phyloP scores from a whole-genome alignment of 2,113 vertebrate genomes.

The Arizona elegans region DNA sequence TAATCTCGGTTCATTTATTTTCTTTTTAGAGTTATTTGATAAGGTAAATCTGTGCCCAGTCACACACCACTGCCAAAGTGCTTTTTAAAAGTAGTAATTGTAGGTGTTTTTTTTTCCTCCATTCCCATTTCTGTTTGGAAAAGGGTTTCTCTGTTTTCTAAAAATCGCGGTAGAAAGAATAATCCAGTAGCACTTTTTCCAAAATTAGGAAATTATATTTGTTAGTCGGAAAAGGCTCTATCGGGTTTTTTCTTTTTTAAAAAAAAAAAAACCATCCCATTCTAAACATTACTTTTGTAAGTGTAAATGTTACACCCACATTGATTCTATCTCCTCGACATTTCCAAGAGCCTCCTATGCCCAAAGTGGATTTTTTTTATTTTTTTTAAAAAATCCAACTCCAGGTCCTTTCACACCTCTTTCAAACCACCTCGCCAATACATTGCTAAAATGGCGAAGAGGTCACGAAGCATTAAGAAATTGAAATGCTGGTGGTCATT shows the following conservation, averaged over 20 bases:
- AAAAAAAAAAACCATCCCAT: not conserved
- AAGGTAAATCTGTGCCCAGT: not conserved
- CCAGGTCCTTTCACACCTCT: not conserved
- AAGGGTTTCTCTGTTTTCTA: not conserved
- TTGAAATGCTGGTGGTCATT: not conserved
- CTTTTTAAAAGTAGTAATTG: not conserved
- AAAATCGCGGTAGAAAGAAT: not conserved
- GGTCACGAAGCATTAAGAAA: not conserved
- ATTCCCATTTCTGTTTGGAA: not conserved
- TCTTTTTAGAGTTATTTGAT: not conserved
- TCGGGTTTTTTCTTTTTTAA: not conserved
- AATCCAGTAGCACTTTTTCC: not conserved
- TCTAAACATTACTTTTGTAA: not conserved
- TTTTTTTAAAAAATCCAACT: not conserved
- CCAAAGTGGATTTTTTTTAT: not conserved
- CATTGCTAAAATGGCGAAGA: not conserved
- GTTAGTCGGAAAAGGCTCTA: not conserved
- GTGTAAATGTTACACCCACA: not conserved
- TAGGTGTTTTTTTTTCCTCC: not conserved
- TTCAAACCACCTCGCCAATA: not conserved
- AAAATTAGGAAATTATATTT: not conserved
- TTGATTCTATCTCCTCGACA: not conserved
- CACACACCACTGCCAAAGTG: not conserved
- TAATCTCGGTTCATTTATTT: not conserved
- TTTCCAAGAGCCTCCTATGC: not conserved